phyloP scores from a whole-genome alignment of 2,888 invertebrate genomes.

The Lycocerus yunnanus region DNA sequence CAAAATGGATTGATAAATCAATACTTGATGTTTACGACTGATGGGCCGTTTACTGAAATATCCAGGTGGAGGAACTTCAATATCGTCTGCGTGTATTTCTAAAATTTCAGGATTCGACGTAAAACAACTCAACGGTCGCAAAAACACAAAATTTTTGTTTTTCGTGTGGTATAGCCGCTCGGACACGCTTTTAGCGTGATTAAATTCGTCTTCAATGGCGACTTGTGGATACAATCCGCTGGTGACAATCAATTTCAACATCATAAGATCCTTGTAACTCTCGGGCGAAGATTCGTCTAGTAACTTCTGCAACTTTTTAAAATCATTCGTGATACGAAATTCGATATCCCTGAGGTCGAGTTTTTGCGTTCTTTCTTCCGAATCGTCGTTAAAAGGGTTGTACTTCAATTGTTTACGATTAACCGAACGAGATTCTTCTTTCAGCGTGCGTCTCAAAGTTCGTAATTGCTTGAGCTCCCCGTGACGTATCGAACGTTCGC shows the following conservation, averaged over 20 bases:
- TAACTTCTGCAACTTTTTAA: slow-evolving; percentile 59
- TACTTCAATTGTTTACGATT: slow-evolving; percentile 75
- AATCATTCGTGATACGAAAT: slow-evolving; percentile 80
- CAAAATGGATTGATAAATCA: slow-evolving; percentile 75
- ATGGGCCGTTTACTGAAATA: slow-evolving; percentile 73
- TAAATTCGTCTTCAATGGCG: slow-evolving; percentile 92
- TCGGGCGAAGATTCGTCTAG: slow-evolving; percentile 67
- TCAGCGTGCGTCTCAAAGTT: slow-evolving; percentile 61
- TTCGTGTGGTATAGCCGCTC: slow-evolving; percentile 86
- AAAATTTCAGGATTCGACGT: slow-evolving; percentile 79
- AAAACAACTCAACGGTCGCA: slow-evolving; percentile 91
- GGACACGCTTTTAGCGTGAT: slow-evolving; percentile 81
- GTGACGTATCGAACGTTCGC: slow-evolving; percentile 80
- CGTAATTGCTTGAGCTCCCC: slow-evolving; percentile 89
- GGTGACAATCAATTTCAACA: slow-evolving; percentile 81
- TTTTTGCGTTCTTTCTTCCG: slow-evolving; percentile 57
- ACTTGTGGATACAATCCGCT: slow-evolving; percentile 95
- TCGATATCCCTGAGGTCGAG: slow-evolving; percentile 51
- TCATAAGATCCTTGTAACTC: slow-evolving; percentile 68
- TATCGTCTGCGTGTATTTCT: slow-evolving; percentile 76
- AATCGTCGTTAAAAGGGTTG: slow-evolving; percentile 69
- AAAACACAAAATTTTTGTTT: slow-evolving; percentile 85
- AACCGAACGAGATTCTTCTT: slow-evolving; percentile 66
- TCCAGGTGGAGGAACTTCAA: slow-evolving; percentile 65
- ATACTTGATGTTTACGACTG: slow-evolving; percentile 83